Conservation (phyloP, 2,113 vertebrate genomes). For the Xenotilapia flavipinnis region DNA sequence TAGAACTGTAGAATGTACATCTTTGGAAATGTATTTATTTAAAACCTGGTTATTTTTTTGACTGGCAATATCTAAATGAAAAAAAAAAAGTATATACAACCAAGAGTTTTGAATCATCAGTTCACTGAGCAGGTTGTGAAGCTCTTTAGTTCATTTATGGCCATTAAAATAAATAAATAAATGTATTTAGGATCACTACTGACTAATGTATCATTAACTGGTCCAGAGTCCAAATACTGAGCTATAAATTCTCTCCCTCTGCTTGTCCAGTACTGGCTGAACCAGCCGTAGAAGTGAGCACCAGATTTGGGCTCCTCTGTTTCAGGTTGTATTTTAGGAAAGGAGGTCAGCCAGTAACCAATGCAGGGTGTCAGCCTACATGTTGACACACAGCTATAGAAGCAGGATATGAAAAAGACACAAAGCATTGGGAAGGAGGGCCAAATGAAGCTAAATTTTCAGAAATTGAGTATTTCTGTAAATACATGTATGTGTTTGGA, state of each 20-base stretch:
- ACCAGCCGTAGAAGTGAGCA: background rate
- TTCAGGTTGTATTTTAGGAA: slow-evolving; percentile 63
- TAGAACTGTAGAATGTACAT: background rate
- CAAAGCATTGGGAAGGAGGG: background rate
- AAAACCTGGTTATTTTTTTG: background rate
- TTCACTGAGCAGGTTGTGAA: background rate
- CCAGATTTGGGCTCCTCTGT: slow-evolving; percentile 34
- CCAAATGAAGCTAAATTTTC: background rate
- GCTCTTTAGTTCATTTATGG: background rate
- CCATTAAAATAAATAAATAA: background rate
- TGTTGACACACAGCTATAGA: slow-evolving; percentile 31
- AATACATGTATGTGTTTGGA: background rate
- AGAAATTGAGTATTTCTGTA: background rate
- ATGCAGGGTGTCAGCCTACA: slow-evolving; percentile 21
- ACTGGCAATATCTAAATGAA: background rate
- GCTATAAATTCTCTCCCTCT: background rate
- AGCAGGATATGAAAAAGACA: background rate
- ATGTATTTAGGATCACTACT: background rate
- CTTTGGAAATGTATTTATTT: background rate
- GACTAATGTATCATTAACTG: background rate
- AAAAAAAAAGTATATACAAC: background rate
- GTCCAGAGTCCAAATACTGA: background rate
- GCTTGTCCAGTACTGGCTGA: background rate
- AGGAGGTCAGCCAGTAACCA: slow-evolving; percentile 49
- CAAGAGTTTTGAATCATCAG: background rate